Percentiles rank a stretch among this genome's conserved stretches.
phyloP scores from a whole-genome alignment of 1,140 invertebrate species.

The Helicoverpa armigera region DNA sequence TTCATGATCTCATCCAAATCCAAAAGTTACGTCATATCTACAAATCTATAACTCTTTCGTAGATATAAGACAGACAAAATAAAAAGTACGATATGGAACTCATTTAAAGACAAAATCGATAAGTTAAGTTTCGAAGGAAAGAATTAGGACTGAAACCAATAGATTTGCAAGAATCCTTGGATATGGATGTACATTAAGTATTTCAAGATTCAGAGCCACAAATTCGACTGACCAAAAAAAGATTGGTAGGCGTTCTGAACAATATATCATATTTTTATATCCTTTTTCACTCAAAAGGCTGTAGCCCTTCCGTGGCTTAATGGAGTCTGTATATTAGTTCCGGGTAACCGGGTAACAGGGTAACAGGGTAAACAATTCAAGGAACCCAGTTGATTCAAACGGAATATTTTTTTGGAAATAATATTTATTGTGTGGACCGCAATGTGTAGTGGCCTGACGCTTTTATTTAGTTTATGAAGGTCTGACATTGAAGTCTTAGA shows the following conservation, averaged over 20 bases:
- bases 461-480: constrained; percentile 17
- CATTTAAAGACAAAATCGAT: background rate
- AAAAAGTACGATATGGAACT: too few species aligned
- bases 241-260: background rate
- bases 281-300: background rate
- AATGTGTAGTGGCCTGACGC: background rate
- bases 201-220: too few species aligned
- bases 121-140: background rate
- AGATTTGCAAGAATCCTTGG: too few species aligned
- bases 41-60: too few species aligned
- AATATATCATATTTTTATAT: constrained; percentile 28
- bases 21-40: too few species aligned
- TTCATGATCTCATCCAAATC: too few species aligned
- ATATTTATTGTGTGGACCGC: constrained; percentile 6
- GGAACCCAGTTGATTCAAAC: background rate
- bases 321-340: constrained; percentile 14
- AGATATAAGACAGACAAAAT: too few species aligned
- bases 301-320: constrained; percentile 10
- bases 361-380: constrained; percentile 16
- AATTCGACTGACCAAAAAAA: background rate
- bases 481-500: background rate
- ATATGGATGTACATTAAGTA: too few species aligned
- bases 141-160: background rate
- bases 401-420: constrained; percentile 22
- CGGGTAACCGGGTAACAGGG: background rate